Base-by-base conservation (phyloP, 1,140 invertebrate genomes). In the Drosophila mauritiana region DNA sequence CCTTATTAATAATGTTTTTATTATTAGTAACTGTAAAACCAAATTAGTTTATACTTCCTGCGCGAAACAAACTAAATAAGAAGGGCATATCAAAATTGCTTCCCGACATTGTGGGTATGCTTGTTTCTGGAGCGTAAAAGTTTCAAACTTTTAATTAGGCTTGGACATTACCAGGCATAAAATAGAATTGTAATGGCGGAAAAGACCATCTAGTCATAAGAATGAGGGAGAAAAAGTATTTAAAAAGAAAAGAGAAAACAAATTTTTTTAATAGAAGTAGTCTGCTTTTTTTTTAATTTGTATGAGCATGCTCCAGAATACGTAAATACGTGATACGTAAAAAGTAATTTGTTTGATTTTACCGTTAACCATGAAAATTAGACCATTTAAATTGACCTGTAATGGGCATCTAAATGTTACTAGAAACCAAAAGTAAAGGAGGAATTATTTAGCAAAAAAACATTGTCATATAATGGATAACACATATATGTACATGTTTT, bases 121-220 rank as follows among this genome's bases (percentile, higher is more conserved):
- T 17, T 42, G 42, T 51, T 45, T 40, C 51, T 37, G 27, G 3
- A 17, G 10, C n/a, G 31, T 27, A 17, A 20, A 20, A 45, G 34
- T 37, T 55, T 45, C 2, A 61, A 55, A 40, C 27, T 37, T 57
- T 51, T 17, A 52, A 7, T 37, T 54, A 63, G 17, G 40, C 39
- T 42, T 34, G 31, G 25, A 10, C 17, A 22, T 36, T 11, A 54
- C 7, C 5, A n/a, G 25, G 10, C 20, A 36, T 10, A 15, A 55
- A 11, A 7, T 7, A 70, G 46, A 53, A 11, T 15, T n/a, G 12
- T n/a, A 62, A 49, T 15, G 31, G 17, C 39, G 25, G 22, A 58
- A 49, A 62, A 79, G 55, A 78, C 69, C 57, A 83, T 88, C 82
- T 86, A 86, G 82, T 86, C 82, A 86, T 82, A 80, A 80, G 55